Conservation (phyloP, 2,113 vertebrate species). For the Leuciscus idus region DNA sequence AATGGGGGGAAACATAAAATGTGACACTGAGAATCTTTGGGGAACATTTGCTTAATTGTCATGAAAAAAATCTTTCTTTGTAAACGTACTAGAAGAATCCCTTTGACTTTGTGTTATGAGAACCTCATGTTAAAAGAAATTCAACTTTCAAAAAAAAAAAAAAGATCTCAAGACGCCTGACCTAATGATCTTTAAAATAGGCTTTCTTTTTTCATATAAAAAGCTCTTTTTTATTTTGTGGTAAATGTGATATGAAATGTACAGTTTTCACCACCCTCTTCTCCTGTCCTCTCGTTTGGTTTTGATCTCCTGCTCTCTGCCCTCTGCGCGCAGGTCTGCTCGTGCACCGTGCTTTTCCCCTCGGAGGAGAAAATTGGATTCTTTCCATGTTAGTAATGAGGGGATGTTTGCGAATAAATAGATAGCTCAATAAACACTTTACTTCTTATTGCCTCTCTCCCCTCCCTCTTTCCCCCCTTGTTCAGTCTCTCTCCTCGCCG, state of each 20-base stretch:
- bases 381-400: conserved; percentile 81
- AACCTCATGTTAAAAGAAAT: background rate
- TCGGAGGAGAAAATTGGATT: conserved; percentile 77
- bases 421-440: conserved; percentile 83
- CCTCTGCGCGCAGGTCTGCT: conserved; percentile 34
- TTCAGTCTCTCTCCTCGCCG: conserved; percentile 49
- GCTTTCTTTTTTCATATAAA: background rate
- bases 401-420: conserved; percentile 81
- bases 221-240: background rate
- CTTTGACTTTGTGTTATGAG: background rate
- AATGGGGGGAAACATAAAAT: background rate
- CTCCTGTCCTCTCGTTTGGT: background rate
- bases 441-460: conserved; percentile 77
- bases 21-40: background rate
- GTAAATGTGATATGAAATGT: background rate
- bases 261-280: background rate
- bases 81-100: background rate
- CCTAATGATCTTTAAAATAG: background rate
- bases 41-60: background rate
- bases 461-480: conserved; percentile 40
- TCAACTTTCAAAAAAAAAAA: background rate
- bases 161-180: background rate
- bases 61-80: conserved; percentile 1
- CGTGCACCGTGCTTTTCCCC: conserved; percentile 50
- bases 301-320: conserved; percentile 10